Evolutionary conservation across 2,888 invertebrate genomes (phyloP).

Genomic region (Mactromeris polynyma): DNA sequence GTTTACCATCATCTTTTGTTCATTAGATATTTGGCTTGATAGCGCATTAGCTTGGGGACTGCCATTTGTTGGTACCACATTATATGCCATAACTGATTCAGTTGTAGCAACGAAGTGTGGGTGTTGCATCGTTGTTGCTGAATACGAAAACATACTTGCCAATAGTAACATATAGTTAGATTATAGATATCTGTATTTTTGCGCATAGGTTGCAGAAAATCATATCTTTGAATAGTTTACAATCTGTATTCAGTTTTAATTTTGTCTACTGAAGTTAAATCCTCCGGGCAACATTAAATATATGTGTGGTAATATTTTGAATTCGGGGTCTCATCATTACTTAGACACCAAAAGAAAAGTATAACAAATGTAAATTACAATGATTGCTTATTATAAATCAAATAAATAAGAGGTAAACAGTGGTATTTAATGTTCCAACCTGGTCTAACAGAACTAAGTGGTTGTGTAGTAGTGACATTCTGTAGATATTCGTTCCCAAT

Average conservation of each 20-base stretch:
- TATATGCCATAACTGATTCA: background rate
- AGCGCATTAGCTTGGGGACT: background rate
- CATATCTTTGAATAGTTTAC: too few relatives aligned
- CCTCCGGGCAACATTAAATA: background rate
- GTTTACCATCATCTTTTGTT: background rate
- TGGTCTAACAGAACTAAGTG: background rate
- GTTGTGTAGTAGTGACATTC: background rate
- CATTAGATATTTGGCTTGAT: background rate
- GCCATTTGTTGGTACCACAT: background rate
- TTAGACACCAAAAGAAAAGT: background rate
- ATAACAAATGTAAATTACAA: background rate
- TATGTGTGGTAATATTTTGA: background rate
- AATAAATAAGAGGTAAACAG: background rate
- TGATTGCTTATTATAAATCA: background rate
- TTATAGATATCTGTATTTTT: background rate
- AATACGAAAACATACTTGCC: background rate
- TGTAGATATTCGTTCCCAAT: background rate
- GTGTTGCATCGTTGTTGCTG: too few relatives aligned
- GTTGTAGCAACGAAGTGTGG: background rate
- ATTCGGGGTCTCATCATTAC: background rate
- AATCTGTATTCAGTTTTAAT: too few relatives aligned
- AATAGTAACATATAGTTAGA: background rate
- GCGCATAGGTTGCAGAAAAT: too few relatives aligned
- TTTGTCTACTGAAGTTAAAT: background rate
- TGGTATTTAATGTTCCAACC: background rate